These are phyloP conservation scores for Hormiphora californensis DNA, from an alignment of 37 sponge, comb jelly and placozoan genomes.

Conservation along the genomic window DNA sequence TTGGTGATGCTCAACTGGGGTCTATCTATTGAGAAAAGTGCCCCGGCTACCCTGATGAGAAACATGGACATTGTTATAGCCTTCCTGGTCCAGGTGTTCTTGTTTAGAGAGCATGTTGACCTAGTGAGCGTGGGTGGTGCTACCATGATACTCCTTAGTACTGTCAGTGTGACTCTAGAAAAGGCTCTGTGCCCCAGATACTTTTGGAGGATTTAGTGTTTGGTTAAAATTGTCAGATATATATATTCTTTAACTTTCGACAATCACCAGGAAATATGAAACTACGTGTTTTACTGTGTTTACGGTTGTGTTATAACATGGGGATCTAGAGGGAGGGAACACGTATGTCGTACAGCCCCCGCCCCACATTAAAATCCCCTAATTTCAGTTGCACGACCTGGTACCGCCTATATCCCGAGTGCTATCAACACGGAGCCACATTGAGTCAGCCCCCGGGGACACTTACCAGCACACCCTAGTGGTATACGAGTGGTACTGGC, in stretches of 20 bases:
- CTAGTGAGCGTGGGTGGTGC: neutral
- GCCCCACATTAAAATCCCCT: too few species aligned
- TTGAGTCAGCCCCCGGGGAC: too few species aligned
- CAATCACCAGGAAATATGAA: too few species aligned
- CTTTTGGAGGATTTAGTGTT: neutral
- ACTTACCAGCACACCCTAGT: too few species aligned
- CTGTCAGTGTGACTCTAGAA: conserved; percentile 32
- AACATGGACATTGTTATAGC: conserved; percentile 42
- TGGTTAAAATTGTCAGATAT: neutral
- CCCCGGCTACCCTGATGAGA: conserved; percentile 8
- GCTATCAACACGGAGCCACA: too few species aligned
- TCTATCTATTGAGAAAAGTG: conserved; percentile 14
- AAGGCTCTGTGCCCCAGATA: neutral
- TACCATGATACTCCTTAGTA: neutral
- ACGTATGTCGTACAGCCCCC: too few species aligned
- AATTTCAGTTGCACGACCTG: too few species aligned
- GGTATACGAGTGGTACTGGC: conserved; percentile 49
- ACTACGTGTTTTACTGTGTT: too few species aligned
- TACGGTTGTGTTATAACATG: too few species aligned
- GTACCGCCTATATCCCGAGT: too few species aligned
- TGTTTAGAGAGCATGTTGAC: neutral
- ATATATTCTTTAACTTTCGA: too few species aligned
- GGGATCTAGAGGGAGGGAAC: too few species aligned
- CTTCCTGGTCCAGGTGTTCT: conserved; percentile 3
- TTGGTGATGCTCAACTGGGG: conserved; percentile 33